These are phyloP conservation scores for Hycleus phaleratus DNA, from an alignment of 1,140 invertebrate species.

Conservation along the genomic window DNA sequence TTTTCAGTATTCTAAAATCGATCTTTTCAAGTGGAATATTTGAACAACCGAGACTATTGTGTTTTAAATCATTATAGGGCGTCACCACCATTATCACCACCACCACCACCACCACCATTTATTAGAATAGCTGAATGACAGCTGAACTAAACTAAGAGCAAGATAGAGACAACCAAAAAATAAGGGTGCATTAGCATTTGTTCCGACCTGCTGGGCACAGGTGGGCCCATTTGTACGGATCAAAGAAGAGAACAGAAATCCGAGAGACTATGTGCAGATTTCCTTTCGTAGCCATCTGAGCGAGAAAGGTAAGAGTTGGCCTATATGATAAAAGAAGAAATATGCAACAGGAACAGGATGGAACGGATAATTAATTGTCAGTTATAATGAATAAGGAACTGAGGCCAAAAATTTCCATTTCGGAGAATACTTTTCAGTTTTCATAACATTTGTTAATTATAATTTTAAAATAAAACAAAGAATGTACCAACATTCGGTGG, in stretches of 20 bases:
- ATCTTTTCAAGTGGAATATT: too few species aligned
- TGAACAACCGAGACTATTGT: not conserved
- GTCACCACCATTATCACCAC: not conserved
- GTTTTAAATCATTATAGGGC: not conserved
- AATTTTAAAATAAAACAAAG: too few species aligned
- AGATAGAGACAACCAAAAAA: too few species aligned
- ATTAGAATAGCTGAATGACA: slow-evolving; percentile 4
- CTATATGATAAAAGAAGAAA: not conserved
- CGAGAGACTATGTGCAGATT: slow-evolving; percentile 21
- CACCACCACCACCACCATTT: not conserved
- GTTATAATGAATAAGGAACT: too few species aligned
- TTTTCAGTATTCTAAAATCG: too few species aligned
- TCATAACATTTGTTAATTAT: too few species aligned
- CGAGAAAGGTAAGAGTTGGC: not conserved
- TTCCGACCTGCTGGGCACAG: slow-evolving; percentile 32
- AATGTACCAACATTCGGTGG: too few species aligned
- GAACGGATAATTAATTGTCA: too few species aligned
- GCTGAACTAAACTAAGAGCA: slow-evolving; percentile 18
- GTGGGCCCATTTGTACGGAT: slow-evolving; percentile 25
- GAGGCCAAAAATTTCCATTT: too few species aligned
- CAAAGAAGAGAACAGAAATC: slow-evolving; percentile 15
- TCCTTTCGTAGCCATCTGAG: slow-evolving; percentile 16
- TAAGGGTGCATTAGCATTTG: slow-evolving; percentile 30
- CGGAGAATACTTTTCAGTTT: too few species aligned
- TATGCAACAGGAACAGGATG: too few species aligned